Conservation (phyloP, 2,888 invertebrate species). For the Fragum whitleyi region DNA sequence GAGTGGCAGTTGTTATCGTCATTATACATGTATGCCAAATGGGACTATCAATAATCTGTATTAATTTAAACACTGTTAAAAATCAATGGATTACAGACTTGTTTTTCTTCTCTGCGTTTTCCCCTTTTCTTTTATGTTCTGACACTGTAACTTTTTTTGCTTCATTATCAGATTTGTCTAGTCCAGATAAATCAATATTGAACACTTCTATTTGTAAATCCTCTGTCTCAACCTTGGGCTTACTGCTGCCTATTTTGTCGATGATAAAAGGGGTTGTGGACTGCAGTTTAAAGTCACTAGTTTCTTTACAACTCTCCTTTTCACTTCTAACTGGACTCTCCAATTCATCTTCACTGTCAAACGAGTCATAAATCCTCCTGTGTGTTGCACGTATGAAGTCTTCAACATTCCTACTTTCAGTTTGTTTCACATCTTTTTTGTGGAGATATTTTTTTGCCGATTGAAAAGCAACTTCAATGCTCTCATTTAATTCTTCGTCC, state of each 20-base stretch:
- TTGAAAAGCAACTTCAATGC: not conserved
- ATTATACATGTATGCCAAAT: too few relatives aligned
- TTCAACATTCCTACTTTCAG: conserved; percentile 1
- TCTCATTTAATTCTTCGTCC: not conserved
- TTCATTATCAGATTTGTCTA: not conserved
- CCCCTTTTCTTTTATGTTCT: not conserved
- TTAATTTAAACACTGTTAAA: too few relatives aligned
- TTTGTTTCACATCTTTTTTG: not conserved
- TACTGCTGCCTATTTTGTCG: not conserved
- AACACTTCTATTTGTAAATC: conserved; percentile 8
- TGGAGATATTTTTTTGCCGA: not conserved
- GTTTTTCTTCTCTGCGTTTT: not conserved
- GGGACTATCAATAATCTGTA: too few relatives aligned
- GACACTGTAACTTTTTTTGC: not conserved
- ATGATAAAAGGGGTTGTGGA: not conserved
- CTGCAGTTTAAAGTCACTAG: not conserved
- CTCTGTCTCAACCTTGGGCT: not conserved
- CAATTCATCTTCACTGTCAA: not conserved
- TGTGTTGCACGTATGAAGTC: not conserved
- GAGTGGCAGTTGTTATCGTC: too few relatives aligned
- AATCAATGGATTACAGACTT: too few relatives aligned
- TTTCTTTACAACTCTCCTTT: not conserved
- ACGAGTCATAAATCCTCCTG: conserved; percentile 6
- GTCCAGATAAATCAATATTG: not conserved
- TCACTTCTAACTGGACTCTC: not conserved